Percentiles rank a stretch among this genome's conserved stretches.
phyloP scores from a whole-genome alignment of 1,140 invertebrate species.

The Bathynomus jamesi region DNA sequence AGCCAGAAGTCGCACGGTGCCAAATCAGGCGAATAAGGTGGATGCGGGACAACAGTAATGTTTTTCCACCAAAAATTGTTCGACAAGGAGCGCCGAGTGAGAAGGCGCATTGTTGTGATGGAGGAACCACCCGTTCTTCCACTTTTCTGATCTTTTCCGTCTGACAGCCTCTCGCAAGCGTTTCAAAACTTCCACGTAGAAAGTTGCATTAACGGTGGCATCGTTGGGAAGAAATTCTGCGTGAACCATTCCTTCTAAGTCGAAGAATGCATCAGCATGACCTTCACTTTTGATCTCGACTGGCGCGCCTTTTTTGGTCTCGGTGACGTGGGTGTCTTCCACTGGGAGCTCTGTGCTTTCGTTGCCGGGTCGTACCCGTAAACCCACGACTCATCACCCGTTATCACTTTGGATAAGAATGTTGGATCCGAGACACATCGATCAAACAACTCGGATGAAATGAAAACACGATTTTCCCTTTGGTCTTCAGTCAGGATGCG shows the following conservation, averaged over 20 bases:
- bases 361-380: neutral
- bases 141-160: conserved; percentile 1
- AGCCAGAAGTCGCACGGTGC: conserved; percentile 25
- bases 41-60: conserved; percentile 11
- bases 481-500: no score
- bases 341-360: neutral
- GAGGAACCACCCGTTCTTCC: conserved; percentile 14
- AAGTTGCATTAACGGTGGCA: no score
- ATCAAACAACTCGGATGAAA: no score
- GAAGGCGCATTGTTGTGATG: conserved; percentile 28
- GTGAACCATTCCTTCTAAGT: no score
- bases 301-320: no score
- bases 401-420: conserved; percentile 1
- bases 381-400: neutral
- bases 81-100: conserved; percentile 21
- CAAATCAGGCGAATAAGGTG: conserved; percentile 20
- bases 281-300: no score
- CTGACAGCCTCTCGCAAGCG: no score
- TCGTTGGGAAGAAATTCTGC: no score
- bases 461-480: no score
- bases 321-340: neutral
- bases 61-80: conserved; percentile 8
- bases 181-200: no score
- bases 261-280: no score
- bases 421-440: neutral